Conservation (phyloP, 2,797 vertebrate species). For the Hypotaenidia okinawae region DNA sequence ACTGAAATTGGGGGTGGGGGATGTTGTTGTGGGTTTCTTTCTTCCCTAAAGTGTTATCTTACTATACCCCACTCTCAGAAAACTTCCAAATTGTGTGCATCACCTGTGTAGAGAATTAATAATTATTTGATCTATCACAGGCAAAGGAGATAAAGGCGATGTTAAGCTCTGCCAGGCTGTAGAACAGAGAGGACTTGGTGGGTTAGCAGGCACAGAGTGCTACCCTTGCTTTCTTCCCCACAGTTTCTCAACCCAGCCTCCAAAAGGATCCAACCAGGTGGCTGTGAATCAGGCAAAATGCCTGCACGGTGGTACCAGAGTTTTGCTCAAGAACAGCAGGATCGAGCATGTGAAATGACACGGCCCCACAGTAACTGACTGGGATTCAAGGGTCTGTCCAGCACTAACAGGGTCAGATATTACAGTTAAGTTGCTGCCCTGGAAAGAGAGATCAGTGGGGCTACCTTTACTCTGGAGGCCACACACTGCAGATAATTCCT, state of each 20-base stretch:
- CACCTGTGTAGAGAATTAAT: constrained; percentile 6
- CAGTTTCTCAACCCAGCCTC: background rate
- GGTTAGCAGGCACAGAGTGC: background rate
- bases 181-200: background rate
- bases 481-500: background rate
- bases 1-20: background rate
- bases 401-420: background rate
- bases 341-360: background rate
- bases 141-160: background rate
- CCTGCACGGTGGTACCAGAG: background rate
- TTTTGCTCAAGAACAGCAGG: background rate
- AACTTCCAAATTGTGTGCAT: background rate
- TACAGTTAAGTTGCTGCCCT: background rate
- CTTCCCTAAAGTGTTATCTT: background rate
- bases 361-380: background rate
- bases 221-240: background rate
- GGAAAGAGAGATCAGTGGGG: background rate
- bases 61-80: background rate
- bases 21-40: background rate
- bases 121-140: background rate
- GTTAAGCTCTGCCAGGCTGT: background rate
- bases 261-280: background rate
- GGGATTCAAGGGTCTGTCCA: background rate
- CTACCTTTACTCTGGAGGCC: background rate
- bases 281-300: background rate